These are phyloP conservation scores for Neosilurus hyrtlii DNA, from an alignment of 2,797 vertebrate genomes.

Conservation along the genomic window DNA sequence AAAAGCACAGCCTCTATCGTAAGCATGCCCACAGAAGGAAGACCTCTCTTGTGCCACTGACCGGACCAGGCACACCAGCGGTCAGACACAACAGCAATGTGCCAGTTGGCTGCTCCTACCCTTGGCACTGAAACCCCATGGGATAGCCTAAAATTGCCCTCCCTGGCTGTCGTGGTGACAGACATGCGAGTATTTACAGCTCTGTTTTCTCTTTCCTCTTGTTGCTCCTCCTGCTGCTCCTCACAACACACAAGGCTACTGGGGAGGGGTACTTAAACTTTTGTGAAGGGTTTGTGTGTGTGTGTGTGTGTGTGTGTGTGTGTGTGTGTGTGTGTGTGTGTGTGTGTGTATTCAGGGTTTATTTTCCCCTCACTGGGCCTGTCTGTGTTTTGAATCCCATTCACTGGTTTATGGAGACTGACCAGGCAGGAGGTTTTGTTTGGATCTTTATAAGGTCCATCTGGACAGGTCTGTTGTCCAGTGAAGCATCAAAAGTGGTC, in stretches of 20 bases:
- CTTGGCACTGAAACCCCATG: constrained; percentile 55
- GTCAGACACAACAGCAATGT: constrained; percentile 40
- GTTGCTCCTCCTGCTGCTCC: constrained; percentile 52
- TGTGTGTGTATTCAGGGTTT: constrained; percentile 43
- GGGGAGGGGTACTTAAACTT: constrained; percentile 41
- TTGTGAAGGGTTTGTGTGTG: constrained; percentile 37
- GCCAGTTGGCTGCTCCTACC: constrained; percentile 50
- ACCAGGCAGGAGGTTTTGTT: constrained; percentile 53
- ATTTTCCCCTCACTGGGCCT: constrained; percentile 47
- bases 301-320: constrained; percentile 34
- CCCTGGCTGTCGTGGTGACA: constrained; percentile 56
- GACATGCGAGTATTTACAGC: constrained; percentile 57
- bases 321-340: constrained; percentile 30
- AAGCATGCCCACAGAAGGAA: constrained; percentile 23
- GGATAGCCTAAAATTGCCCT: constrained; percentile 54
- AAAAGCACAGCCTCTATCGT: neutral
- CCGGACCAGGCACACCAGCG: constrained; percentile 30
- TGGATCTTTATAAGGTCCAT: constrained; percentile 55
- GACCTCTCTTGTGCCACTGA: constrained; percentile 28
- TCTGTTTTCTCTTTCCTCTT: constrained; percentile 55
- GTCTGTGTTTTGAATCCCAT: constrained; percentile 51
- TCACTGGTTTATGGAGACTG: constrained; percentile 51
- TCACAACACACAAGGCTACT: constrained; percentile 36
- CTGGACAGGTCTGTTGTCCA: constrained; percentile 50
- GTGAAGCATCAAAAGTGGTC: constrained; percentile 48